Percentiles rank a stretch among this genome's conserved stretches.
Evolutionary conservation across 1,140 invertebrate genomes (phyloP).

Genomic region (Palaemon carinicauda): DNA sequence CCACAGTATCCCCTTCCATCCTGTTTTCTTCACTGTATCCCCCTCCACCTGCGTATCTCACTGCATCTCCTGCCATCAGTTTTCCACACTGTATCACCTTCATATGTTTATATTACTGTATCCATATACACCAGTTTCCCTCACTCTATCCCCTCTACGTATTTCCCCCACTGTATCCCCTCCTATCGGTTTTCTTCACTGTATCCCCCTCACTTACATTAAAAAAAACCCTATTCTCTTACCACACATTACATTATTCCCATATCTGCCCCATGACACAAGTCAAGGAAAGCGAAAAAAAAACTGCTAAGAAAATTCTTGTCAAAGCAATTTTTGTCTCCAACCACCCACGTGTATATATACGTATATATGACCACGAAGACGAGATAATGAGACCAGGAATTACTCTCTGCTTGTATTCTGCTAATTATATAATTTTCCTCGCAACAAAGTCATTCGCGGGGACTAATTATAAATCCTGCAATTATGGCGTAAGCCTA

Average conservation of each 20-base stretch:
- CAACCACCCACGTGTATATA: neutral
- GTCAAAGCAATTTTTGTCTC: neutral
- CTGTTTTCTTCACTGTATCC: too few relatives aligned
- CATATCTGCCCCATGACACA: too few relatives aligned
- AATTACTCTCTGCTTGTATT: slow-evolving; percentile 25
- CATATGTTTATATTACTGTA: too few relatives aligned
- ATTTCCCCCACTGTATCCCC: neutral
- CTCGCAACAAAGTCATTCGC: slow-evolving; percentile 18
- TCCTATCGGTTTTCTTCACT: neutral
- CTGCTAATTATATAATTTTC: slow-evolving; percentile 27
- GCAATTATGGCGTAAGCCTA: slow-evolving; percentile 31
- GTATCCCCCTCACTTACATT: neutral
- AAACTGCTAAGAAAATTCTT: too few relatives aligned
- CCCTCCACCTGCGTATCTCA: too few relatives aligned
- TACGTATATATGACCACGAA: neutral
- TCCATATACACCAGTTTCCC: neutral
- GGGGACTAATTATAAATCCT: slow-evolving; percentile 30
- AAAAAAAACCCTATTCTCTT: too few relatives aligned
- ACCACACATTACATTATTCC: too few relatives aligned
- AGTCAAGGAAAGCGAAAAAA: too few relatives aligned
- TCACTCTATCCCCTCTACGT: neutral
- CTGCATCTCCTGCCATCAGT: too few relatives aligned
- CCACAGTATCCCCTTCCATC: too few relatives aligned
- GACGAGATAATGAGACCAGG: neutral
- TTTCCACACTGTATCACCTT: too few relatives aligned